phyloP scores from a whole-genome alignment of 2,888 invertebrate genomes.

The Drosophila formosana region DNA sequence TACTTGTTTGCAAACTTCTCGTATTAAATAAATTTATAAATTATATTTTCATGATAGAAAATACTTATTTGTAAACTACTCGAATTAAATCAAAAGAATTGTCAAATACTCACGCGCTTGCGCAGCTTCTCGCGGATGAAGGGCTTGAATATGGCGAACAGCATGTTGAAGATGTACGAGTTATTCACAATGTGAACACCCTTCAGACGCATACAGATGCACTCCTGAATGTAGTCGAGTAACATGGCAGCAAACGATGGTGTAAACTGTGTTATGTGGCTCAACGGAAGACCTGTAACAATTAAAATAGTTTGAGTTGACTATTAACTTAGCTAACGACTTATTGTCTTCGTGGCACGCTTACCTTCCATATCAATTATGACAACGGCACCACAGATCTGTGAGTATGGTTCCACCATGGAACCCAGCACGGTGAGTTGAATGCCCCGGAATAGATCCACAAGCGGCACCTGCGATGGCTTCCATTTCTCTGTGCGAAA shows the following conservation, averaged over 20 bases:
- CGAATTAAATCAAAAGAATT: too few species aligned
- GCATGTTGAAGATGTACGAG: slow-evolving; percentile 93
- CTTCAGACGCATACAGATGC: slow-evolving; percentile 93
- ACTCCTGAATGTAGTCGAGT: slow-evolving; percentile 91
- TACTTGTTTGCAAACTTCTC: too few species aligned
- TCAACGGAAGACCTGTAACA: slow-evolving; percentile 87
- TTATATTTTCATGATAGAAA: too few species aligned
- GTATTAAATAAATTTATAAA: neutral
- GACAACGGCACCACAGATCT: slow-evolving; percentile 90
- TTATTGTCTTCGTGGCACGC: neutral
- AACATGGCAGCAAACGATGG: slow-evolving; percentile 91
- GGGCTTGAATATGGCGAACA: slow-evolving; percentile 94
- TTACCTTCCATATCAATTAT: slow-evolving; percentile 90
- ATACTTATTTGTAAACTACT: too few species aligned
- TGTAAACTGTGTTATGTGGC: slow-evolving; percentile 91
- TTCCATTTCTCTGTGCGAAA: slow-evolving; percentile 89
- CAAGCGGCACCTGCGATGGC: slow-evolving; percentile 88
- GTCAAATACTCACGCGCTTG: slow-evolving; percentile 87
- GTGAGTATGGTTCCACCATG: slow-evolving; percentile 92
- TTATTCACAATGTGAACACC: slow-evolving; percentile 95
- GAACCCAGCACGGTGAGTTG: slow-evolving; percentile 90
- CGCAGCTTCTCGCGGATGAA: slow-evolving; percentile 93
- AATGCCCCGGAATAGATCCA: slow-evolving; percentile 89
- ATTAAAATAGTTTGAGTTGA: neutral
- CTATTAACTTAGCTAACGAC: neutral